These are phyloP conservation scores for Myiagra hebetior DNA, from an alignment of 2,113 vertebrate genomes.

Conservation along the genomic window DNA sequence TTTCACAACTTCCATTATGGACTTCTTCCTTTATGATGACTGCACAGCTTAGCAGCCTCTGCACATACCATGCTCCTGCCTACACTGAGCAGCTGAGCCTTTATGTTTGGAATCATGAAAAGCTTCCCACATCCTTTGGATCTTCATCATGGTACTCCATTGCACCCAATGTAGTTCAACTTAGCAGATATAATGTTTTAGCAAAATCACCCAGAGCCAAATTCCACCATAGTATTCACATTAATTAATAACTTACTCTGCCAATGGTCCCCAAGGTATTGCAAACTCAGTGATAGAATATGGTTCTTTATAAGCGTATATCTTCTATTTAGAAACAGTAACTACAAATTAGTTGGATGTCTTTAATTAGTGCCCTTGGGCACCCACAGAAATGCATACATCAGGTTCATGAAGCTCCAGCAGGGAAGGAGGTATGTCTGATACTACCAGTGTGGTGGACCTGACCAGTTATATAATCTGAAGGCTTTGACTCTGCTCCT, in stretches of 20 bases:
- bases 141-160: neutral
- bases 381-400: neutral
- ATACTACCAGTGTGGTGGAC: accelerated
- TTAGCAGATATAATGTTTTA: neutral
- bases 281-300: neutral
- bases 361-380: neutral
- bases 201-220: neutral
- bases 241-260: neutral
- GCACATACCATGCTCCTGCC: neutral
- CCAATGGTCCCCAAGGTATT: neutral
- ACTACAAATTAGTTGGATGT: neutral
- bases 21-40: neutral
- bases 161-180: neutral
- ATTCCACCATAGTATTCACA: neutral
- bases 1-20: neutral
- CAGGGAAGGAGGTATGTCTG: neutral
- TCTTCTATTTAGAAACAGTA: neutral
- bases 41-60: neutral
- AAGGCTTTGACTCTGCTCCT: neutral
- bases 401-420: neutral
- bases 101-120: neutral
- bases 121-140: neutral
- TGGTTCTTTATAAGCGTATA: neutral
- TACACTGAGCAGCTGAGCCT: neutral
- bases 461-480: neutral